Percentiles rank a stretch among this genome's conserved stretches.
These are phyloP conservation scores for Hycleus cichorii DNA, from an alignment of 1,140 invertebrate genomes.

Conservation along the genomic window DNA sequence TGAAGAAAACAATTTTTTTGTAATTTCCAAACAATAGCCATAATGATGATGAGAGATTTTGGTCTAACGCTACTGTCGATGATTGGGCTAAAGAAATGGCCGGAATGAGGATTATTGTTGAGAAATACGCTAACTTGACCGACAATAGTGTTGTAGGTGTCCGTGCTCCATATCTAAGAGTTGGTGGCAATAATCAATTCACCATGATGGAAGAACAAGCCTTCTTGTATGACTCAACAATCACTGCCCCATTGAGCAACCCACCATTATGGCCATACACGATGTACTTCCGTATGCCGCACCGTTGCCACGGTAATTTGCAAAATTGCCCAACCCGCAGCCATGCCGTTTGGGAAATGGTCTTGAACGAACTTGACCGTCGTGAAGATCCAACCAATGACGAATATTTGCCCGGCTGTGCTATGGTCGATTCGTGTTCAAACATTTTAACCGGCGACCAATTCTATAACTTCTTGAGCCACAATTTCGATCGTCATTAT, in stretches of 20 bases:
- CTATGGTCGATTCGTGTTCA: conserved; percentile 94
- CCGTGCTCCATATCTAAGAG: conserved; percentile 83
- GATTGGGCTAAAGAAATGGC: conserved; percentile 97
- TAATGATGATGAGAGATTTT: conserved; percentile 88
- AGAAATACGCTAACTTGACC: conserved; percentile 88
- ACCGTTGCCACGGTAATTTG: conserved; percentile 86
- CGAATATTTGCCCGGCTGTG: conserved; percentile 87
- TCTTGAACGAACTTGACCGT: conserved; percentile 92
- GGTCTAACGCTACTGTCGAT: conserved; percentile 87
- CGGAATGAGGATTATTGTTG: conserved; percentile 86
- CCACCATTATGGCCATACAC: conserved; percentile 95
- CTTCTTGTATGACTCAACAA: conserved; percentile 92
- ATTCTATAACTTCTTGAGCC: conserved; percentile 92
- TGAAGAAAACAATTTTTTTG: conserved; percentile 8
- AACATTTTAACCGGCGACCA: conserved; percentile 89
- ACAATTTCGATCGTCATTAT: conserved; percentile 94
- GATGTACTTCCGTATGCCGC: conserved; percentile 95
- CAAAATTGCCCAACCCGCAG: conserved; percentile 87
- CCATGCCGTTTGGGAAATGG: conserved; percentile 95
- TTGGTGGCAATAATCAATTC: conserved; percentile 95
- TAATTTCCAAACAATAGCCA: conserved; percentile 53
- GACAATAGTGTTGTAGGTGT: conserved; percentile 93
- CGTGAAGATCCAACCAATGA: conserved; percentile 86
- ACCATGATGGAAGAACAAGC: conserved; percentile 97
- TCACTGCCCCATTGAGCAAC: conserved; percentile 86